Percentiles rank a stretch among this genome's conserved stretches.
These are phyloP conservation scores for Cotesia congregata DNA, from an alignment of 2,888 invertebrate genomes.

Conservation along the genomic window DNA sequence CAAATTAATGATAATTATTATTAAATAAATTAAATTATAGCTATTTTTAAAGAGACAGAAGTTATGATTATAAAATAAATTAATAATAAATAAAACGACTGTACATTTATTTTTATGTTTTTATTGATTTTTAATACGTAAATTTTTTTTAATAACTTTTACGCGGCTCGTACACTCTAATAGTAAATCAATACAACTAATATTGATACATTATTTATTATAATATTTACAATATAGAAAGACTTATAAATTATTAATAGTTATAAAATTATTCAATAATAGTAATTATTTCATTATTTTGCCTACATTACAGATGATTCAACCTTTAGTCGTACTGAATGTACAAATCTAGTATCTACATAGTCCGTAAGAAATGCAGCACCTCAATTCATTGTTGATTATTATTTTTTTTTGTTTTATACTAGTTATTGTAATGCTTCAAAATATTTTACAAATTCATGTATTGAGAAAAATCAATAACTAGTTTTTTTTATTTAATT, in stretches of 20 bases:
- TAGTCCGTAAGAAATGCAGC: constrained; percentile 20
- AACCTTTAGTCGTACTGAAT: constrained; percentile 2
- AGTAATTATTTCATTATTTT: constrained; percentile 21
- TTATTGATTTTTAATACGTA: constrained; percentile 5
- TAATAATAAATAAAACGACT: background rate
- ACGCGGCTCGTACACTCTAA: constrained; percentile 49
- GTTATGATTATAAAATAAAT: background rate
- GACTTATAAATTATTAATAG: constrained; percentile 54
- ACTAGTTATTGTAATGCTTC: background rate
- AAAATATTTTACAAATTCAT: constrained; percentile 6
- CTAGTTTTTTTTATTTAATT: background rate
- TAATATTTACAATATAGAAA: constrained; percentile 54
- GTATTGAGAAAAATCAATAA: background rate
- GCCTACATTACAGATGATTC: constrained; percentile 10
- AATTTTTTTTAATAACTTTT: constrained; percentile 24
- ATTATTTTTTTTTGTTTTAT: constrained; percentile 10
- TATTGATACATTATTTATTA: constrained; percentile 50
- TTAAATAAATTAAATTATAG: background rate
- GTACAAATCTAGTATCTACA: constrained; percentile 11
- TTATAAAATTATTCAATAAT: constrained; percentile 55
- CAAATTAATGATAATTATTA: background rate
- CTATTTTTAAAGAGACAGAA: background rate
- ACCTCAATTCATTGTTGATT: constrained; percentile 7
- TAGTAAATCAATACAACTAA: constrained; percentile 55
- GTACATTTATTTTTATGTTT: background rate